Conservation (phyloP, 2,888 invertebrate genomes). For the Melolontha melolontha region DNA sequence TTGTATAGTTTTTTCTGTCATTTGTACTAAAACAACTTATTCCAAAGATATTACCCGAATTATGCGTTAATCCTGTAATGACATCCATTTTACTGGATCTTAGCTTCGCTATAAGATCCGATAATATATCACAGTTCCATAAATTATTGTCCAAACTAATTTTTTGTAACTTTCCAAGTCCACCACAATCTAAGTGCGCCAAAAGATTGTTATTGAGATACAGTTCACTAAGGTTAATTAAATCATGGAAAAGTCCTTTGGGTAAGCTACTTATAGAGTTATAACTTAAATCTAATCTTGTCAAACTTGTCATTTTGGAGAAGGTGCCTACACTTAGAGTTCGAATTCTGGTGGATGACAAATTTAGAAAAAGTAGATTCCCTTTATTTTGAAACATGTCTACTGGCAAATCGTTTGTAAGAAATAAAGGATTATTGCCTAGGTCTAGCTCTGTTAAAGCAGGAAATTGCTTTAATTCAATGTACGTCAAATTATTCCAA, state of each 20-base stretch:
- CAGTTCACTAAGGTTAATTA: background rate
- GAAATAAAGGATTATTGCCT: slow-evolving; percentile 9
- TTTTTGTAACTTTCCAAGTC: background rate
- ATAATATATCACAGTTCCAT: slow-evolving; percentile 4
- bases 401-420: background rate
- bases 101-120: background rate
- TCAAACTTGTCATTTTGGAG: background rate
- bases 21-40: background rate
- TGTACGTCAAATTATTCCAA: background rate
- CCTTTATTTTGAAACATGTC: slow-evolving; percentile 2
- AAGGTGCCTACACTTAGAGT: slow-evolving; percentile 1
- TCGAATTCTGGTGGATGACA: slow-evolving; percentile 4
- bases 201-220: slow-evolving; percentile 9
- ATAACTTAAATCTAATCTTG: slow-evolving; percentile 2
- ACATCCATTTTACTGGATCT: background rate
- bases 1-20: background rate
- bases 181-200: background rate
- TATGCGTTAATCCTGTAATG: background rate
- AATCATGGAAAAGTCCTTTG: slow-evolving; percentile 10
- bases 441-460: background rate
- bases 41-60: slow-evolving; percentile 3
- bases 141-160: slow-evolving; percentile 8
- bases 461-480: background rate
- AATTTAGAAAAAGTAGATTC: background rate
- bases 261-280: background rate